These are phyloP conservation scores for Pantherophis vulpinus DNA, from an alignment of 2,797 vertebrate genomes.

Conservation along the genomic window DNA sequence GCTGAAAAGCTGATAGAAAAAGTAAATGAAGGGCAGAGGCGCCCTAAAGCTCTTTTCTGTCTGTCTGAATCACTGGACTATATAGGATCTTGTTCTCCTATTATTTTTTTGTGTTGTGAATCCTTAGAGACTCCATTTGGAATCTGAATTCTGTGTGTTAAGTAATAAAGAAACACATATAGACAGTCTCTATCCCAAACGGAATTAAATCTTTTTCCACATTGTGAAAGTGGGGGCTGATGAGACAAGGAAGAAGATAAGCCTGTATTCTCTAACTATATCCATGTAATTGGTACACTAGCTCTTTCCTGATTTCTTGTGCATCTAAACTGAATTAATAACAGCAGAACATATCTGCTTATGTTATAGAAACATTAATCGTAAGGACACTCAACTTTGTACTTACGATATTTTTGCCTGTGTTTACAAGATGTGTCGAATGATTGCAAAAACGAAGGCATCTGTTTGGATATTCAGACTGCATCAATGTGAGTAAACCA, in stretches of 20 bases:
- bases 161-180: not conserved
- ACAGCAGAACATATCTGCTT: not conserved
- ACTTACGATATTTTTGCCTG: not conserved
- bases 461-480: not conserved
- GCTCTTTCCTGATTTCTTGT: not conserved
- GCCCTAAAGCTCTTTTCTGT: conserved; percentile 17
- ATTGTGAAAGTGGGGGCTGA: not conserved
- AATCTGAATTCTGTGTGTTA: not conserved
- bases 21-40: conserved; percentile 20
- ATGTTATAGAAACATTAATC: not conserved
- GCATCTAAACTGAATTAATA: not conserved
- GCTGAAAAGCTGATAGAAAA: conserved; percentile 36
- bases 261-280: not conserved
- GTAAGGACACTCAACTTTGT: not conserved
- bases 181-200: not conserved
- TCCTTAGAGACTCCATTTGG: not conserved
- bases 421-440: not conserved
- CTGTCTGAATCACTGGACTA: not conserved
- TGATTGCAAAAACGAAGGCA: not conserved
- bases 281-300: not conserved
- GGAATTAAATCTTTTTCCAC: not conserved
- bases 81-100: conserved; percentile 18
- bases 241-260: not conserved
- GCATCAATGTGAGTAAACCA: not conserved
- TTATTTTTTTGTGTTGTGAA: conserved; percentile 13